Evolutionary conservation across 2,113 vertebrate species (phyloP), one percentile per base, ranked within the genome.

Genomic region (Elephas maximus): DNA sequence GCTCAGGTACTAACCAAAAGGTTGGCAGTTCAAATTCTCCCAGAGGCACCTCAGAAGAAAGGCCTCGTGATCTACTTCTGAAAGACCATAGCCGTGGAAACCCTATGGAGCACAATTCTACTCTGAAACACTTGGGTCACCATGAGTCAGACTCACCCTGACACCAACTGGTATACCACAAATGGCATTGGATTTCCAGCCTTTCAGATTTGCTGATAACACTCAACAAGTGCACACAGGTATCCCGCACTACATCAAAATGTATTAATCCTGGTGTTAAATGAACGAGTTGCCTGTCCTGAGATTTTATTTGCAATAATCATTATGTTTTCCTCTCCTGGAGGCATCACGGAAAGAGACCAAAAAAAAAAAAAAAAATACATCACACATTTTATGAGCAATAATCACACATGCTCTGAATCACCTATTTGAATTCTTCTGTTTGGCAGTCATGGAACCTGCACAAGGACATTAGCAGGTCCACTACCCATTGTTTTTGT

Each of bases 401-500:
- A 33, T 81, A 97, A 88, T 85, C 53, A 88, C 7, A 83, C 11
- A 26, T 92, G 17, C 77, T 94, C 24, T 41, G 79, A 89, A 74
- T 45, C 37, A 28, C 91, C 78, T 86, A 18, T 65, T 88, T 74
- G 51, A 85, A 78, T 96, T 97, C 73, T 89, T 91, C 7, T 20
- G 26, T 71, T 92, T 95, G 92, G 63, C 92, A 85, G 74, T 86
- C 33, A 30, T 76, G 37, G 65, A 69, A 84, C 45, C 21, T 51
- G 30, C 1, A 69, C 30, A 74, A 94, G 77, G 51, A 77, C 37
- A 1, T 63, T 62, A 17, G 1, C 74, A 96, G 44, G 53, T 76
- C 41, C 41, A 4, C 44, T n/a, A 41, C 57, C 8, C 63, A 71
- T 57, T 92, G 53, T 91, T 89, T 89, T 67, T 65, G 53, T 48